These are phyloP conservation scores for Oxyteleia sp. DNA, from an alignment of 2,888 invertebrate genomes.

Conservation along the genomic window DNA sequence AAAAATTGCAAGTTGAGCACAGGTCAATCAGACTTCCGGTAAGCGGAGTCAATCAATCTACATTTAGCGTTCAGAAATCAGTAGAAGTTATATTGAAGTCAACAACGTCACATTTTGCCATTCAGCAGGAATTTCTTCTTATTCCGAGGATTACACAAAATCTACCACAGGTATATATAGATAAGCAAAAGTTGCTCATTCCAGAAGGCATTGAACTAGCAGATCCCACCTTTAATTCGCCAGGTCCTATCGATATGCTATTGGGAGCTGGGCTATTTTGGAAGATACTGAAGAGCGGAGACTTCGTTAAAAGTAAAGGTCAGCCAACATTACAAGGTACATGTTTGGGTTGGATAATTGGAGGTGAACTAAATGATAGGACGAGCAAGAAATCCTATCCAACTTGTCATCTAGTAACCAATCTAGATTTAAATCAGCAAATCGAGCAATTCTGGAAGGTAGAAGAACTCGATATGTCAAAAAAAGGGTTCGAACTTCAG, in stretches of 20 bases:
- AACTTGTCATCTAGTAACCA: background rate
- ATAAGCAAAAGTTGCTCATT: background rate
- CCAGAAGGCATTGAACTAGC: slow-evolving; percentile 4
- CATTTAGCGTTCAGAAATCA: background rate
- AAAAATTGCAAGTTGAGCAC: background rate
- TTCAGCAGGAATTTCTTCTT: slow-evolving; percentile 6
- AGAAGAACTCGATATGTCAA: background rate
- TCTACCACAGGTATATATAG: slow-evolving; percentile 8
- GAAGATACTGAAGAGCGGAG: background rate
- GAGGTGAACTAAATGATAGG: slow-evolving; percentile 16
- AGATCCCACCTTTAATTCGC: slow-evolving; percentile 13
- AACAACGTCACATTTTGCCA: background rate
- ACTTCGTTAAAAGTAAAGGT: background rate
- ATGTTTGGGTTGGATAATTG: slow-evolving; percentile 40
- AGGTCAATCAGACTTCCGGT: background rate
- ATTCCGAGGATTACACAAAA: background rate
- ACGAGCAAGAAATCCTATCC: too few species aligned
- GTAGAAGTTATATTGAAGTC: slow-evolving; percentile 8
- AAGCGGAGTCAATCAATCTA: slow-evolving; percentile 1
- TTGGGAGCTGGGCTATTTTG: slow-evolving; percentile 14
- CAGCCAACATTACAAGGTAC: background rate
- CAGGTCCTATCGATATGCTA: slow-evolving; percentile 19
- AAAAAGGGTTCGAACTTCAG: too few species aligned
- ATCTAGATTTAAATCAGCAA: background rate
- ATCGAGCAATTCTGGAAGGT: slow-evolving; percentile 6